These are phyloP conservation scores for Dioctria rufipes DNA, from an alignment of 2,888 invertebrate genomes.

Conservation along the genomic window DNA sequence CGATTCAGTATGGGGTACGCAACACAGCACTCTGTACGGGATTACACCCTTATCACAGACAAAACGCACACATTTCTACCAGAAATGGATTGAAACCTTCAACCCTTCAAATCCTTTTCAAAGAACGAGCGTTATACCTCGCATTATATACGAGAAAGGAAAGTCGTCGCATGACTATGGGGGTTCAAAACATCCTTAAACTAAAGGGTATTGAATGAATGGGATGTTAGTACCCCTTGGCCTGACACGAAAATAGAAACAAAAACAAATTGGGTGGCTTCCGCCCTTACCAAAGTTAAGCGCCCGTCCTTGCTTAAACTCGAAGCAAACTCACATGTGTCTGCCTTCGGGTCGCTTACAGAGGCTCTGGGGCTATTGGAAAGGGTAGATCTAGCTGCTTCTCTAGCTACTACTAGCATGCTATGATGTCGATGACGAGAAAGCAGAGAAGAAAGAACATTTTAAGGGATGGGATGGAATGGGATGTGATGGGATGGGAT, in stretches of 20 bases:
- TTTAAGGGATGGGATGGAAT: neutral
- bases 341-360: conserved; percentile 50
- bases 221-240: conserved; percentile 53
- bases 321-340: conserved; percentile 52
- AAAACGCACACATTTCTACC: conserved; percentile 54
- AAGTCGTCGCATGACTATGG: conserved; percentile 53
- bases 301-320: conserved; percentile 45
- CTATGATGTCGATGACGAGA: conserved; percentile 44
- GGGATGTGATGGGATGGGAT: too few species aligned
- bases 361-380: conserved; percentile 41
- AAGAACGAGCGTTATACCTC: conserved; percentile 50
- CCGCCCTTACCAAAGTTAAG: conserved; percentile 10
- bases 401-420: too few species aligned
- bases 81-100: conserved; percentile 58
- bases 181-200: conserved; percentile 52
- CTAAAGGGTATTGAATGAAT: conserved; percentile 52
- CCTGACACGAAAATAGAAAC: conserved; percentile 57
- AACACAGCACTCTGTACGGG: conserved; percentile 54
- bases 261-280: conserved; percentile 52
- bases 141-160: too few species aligned
- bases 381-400: too few species aligned
- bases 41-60: conserved; percentile 59
- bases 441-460: neutral
- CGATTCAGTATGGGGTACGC: conserved; percentile 41
- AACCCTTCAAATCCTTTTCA: conserved; percentile 58